Percentiles rank a stretch among this genome's conserved stretches.
These are phyloP conservation scores for Eumerus sabulonum DNA, from an alignment of 2,888 invertebrate genomes.

Conservation along the genomic window DNA sequence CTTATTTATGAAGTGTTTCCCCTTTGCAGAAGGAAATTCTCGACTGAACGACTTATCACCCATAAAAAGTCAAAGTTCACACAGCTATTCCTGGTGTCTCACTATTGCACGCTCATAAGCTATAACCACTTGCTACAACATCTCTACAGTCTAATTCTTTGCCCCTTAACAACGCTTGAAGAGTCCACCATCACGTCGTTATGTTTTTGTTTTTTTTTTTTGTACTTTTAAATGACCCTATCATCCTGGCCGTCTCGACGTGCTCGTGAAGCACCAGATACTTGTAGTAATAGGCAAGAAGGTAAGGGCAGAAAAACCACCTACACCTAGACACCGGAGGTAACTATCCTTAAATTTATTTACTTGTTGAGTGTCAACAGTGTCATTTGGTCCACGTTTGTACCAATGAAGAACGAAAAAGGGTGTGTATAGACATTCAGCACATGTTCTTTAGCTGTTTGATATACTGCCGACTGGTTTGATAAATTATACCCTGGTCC, in stretches of 20 bases:
- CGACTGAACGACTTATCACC: background rate
- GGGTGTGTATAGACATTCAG: no score
- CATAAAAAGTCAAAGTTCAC: conserved; percentile 29
- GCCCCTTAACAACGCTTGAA: background rate
- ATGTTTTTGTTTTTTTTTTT: no score
- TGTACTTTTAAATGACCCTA: no score
- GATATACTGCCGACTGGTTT: no score
- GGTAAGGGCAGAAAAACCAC: background rate
- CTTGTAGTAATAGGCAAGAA: background rate
- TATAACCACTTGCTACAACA: conserved; percentile 47
- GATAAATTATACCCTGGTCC: no score
- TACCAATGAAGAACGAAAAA: background rate
- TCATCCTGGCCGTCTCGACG: no score
- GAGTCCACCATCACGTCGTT: no score
- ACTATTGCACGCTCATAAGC: conserved; percentile 42
- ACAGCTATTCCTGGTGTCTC: conserved; percentile 10
- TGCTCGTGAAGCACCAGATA: no score
- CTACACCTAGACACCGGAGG: background rate
- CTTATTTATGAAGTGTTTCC: no score
- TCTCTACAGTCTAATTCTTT: conserved; percentile 34
- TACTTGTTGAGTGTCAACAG: background rate
- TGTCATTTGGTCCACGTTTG: background rate
- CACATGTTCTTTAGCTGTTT: no score
- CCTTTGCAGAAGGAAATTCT: no score
- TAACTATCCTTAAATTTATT: conserved; percentile 28